Evolutionary conservation across 1,140 invertebrate genomes (phyloP), one percentile per base, ranked within the genome.

Genomic region (Pogonomyrmex barbatus): DNA sequence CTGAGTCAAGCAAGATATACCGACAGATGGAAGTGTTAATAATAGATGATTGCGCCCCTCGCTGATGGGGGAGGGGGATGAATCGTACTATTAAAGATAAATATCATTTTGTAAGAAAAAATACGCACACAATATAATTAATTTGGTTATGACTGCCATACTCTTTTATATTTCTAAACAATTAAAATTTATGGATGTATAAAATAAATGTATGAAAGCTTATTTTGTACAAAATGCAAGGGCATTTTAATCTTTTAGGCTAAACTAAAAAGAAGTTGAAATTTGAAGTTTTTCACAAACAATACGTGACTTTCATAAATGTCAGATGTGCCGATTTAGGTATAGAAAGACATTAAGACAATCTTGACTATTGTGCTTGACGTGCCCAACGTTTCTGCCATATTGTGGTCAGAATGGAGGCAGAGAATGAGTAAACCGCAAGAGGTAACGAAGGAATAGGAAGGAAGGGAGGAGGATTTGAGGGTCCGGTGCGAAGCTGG

Each of bases 21-120:
- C 90, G 91, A 94, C 93, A 94, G 93, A 94, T 94, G 93, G 93
- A 94, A 92, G 92, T 94, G 93, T 94, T 94, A 94, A 94, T 94
- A 94, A 94, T 94, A 93, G 92, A 94, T 94, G 92, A 88, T 93
- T 91, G 90, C 89, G 91, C 91, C 93, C 93, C 89, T 93, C 85
- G 87, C 86, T 92, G 89, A 90, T 92, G 92, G 82, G 92, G 86
- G 65, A n/a, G n/a, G 45, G 65, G 24, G 24, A 36, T 52, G 82
- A 86, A 82, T 77, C 63, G 79, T 75, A 62, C 39, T 81, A 79
- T 82, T 77, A 84, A 89, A 88, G 81, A 82, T 60, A 78, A 70
- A 86, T 73, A 76, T 60, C 75, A 85, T 85, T 86, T 86, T 63
- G 63, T 73, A 88, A 86, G 68, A 68, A 81, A 79, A 75, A 86